Base-by-base conservation (phyloP, 2,888 invertebrate species). In the Chaitophorus viminalis region DNA sequence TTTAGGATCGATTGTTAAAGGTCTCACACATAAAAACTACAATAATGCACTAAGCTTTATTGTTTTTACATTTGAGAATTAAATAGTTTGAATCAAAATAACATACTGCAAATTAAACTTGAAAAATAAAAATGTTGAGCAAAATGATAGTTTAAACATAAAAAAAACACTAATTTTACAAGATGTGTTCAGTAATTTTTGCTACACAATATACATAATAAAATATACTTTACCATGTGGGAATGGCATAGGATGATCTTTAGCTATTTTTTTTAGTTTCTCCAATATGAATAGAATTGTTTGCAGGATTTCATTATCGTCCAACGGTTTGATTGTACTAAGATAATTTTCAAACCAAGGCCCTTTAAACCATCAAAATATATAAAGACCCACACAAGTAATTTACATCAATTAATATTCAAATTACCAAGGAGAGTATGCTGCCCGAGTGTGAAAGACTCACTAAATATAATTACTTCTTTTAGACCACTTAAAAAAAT, bases 401-500 rank as follows among this genome's bases (percentile, higher is more conserved):
- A 77, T 65, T 88, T 89, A 72, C n/a, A n/a, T 65, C 88, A 52
- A 92, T 68, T 88, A 78, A 92, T 91, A 25, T 90, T 89, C 1
- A 74, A 39, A 29, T 89, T 81, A 90, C 90, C 90, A 68, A 90
- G 76, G 46, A 90, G 77, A 21, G 89, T 82, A 89, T 90, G 88
- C 60, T 90, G 89, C 54, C 90, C 89, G 60, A 88, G 81, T 72
- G 88, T 82, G 4, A 93, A 85, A 88, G 92, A 91, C 33, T 89
- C 88, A 17, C 91, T 90, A 87, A 91, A 91, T 29, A 91, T 91
- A 1, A 91, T 90, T 21, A 92, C 90, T 54, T 92, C 90, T 74
- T 91, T 90, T 1, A 90, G 90, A 68, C 91, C 90, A 74, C 92
- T 91, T 0, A 91, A 90, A 82, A 91, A 91, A 8, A 92, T 89